Conservation (phyloP, 2,888 invertebrate genomes). For the Epinotia ramella region DNA sequence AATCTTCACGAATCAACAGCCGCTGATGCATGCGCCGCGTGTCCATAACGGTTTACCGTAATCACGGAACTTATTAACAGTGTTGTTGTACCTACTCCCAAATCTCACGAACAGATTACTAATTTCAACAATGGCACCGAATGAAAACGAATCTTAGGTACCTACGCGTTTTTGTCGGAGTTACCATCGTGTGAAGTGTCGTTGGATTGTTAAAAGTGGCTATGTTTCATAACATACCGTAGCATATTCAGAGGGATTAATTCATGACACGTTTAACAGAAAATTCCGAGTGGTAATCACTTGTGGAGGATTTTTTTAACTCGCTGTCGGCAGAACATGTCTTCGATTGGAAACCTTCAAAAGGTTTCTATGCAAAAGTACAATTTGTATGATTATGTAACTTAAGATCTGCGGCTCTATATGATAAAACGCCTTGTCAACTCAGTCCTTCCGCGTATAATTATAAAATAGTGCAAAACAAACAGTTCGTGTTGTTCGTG, state of each 20-base stretch:
- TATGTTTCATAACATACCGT: neutral
- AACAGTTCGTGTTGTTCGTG: conserved; percentile 13
- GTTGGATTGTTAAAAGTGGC: conserved; percentile 29
- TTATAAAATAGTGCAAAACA: conserved; percentile 18
- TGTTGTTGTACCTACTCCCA: conserved; percentile 26
- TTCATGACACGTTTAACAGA: neutral
- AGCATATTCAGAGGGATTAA: neutral
- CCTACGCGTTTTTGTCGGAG: conserved; percentile 14
- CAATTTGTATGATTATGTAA: conserved; percentile 2
- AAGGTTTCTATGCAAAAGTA: neutral
- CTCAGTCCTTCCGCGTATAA: conserved; percentile 14
- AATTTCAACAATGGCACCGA: conserved; percentile 37
- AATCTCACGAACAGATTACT: conserved; percentile 41
- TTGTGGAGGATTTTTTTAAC: no score
- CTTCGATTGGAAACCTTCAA: neutral
- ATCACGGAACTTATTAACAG: conserved; percentile 70
- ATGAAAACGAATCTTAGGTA: conserved; percentile 38
- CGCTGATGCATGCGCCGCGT: conserved; percentile 70
- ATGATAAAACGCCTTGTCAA: conserved; percentile 6
- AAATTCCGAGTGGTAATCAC: neutral
- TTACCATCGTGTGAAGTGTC: conserved; percentile 22
- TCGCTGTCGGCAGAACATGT: no score
- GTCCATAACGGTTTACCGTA: conserved; percentile 76
- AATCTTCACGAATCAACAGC: conserved; percentile 72
- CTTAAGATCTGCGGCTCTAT: neutral